Conservation (phyloP, 2,888 invertebrate genomes). For the Tetrapedia diversipes region DNA sequence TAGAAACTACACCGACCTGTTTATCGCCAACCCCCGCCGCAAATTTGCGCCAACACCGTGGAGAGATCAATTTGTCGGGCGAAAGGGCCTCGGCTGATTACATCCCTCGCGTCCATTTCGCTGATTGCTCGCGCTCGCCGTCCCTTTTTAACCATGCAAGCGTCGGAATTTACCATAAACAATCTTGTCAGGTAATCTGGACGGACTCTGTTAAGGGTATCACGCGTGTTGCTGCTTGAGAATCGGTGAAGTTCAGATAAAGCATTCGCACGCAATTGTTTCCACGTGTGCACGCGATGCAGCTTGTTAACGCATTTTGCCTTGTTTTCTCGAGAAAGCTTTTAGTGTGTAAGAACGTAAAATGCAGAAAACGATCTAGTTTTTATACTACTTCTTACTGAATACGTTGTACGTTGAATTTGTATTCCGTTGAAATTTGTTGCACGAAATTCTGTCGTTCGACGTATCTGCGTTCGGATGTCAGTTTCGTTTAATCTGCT, state of each 20-base stretch:
- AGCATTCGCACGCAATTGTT: neutral
- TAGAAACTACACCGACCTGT: constrained; percentile 63
- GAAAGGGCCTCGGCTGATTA: constrained; percentile 59
- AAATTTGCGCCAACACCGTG: constrained; percentile 61
- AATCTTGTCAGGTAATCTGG: constrained; percentile 30
- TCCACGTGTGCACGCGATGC: too few relatives aligned
- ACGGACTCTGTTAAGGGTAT: neutral
- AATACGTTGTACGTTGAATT: too few relatives aligned
- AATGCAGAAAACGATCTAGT: too few relatives aligned
- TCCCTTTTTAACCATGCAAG: constrained; percentile 32
- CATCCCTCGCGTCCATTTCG: constrained; percentile 58
- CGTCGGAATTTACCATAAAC: constrained; percentile 25
- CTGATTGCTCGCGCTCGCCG: constrained; percentile 49
- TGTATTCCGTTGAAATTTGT: too few relatives aligned
- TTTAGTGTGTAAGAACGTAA: too few relatives aligned
- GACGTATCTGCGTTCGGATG: too few relatives aligned
- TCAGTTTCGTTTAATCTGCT: too few relatives aligned
- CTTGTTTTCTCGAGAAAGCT: neutral
- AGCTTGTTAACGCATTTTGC: neutral
- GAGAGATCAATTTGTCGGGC: constrained; percentile 67
- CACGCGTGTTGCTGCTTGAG: neutral
- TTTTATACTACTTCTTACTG: too few relatives aligned
- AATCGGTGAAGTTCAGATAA: neutral
- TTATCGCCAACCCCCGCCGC: constrained; percentile 62
- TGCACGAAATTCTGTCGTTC: too few relatives aligned